Evolutionary conservation across 2,888 invertebrate genomes (phyloP).

Genomic region (Phrixothrix hirtus): DNA sequence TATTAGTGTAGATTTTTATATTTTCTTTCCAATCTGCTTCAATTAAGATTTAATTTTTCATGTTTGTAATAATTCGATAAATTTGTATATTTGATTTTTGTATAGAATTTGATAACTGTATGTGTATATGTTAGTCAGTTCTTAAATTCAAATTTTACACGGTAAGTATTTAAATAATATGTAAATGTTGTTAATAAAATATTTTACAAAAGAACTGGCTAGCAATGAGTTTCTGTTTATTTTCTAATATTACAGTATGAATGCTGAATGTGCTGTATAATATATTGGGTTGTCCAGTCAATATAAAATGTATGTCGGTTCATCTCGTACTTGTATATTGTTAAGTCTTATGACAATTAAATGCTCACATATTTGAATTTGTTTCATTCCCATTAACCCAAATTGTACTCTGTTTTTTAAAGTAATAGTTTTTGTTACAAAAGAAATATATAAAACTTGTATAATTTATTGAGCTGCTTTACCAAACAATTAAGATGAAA

Average conservation of each 20-base stretch:
- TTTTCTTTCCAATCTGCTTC: conserved; percentile 7
- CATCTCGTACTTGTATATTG: conserved; percentile 57
- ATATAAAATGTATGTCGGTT: conserved; percentile 56
- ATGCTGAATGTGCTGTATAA: conserved; percentile 51
- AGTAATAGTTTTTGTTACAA: too few species aligned
- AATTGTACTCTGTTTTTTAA: too few species aligned
- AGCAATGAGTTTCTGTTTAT: background rate
- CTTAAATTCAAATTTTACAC: too few species aligned
- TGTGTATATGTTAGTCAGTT: conserved; percentile 3
- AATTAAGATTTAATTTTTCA: conserved; percentile 8
- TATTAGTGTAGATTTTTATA: conserved; percentile 27
- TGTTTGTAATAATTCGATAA: conserved; percentile 18
- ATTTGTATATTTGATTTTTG: conserved; percentile 9
- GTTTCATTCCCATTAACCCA: background rate
- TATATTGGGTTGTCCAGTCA: conserved; percentile 57
- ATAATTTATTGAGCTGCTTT: too few species aligned
- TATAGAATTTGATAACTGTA: conserved; percentile 11
- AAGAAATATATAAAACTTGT: too few species aligned
- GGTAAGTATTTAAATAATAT: too few species aligned
- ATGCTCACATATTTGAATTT: conserved; percentile 42
- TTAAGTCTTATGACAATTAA: conserved; percentile 50
- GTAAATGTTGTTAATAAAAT: too few species aligned
- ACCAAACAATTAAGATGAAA: too few species aligned
- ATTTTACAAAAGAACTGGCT: background rate
- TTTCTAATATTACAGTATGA: conserved; percentile 43